Evolutionary conservation across 2,113 vertebrate genomes (phyloP).

Genomic region (Scophthalmus maximus): DNA sequence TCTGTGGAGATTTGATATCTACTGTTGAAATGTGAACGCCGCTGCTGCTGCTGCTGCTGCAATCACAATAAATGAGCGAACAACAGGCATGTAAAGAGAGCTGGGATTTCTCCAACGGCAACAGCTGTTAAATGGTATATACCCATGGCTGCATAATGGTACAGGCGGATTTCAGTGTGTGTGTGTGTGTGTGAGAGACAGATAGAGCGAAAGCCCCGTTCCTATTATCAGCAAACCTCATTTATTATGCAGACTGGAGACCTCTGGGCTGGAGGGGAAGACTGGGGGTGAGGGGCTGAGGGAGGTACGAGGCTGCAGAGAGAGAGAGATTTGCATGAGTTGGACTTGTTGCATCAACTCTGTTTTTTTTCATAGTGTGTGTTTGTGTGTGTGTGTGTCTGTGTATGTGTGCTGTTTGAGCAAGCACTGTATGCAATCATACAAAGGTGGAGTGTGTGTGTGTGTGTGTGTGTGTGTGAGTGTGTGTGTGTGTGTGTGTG

Average conservation of each 20-base stretch:
- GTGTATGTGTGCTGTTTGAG: too few relatives aligned
- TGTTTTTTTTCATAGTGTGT: too few relatives aligned
- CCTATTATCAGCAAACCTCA: slow-evolving; percentile 74
- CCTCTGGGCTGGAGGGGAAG: slow-evolving; percentile 55
- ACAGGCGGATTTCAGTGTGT: slow-evolving; percentile 43
- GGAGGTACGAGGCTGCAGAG: slow-evolving; percentile 6
- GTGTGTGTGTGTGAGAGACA: slow-evolving; percentile 6
- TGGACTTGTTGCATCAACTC: slow-evolving; percentile 48
- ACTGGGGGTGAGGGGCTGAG: slow-evolving; percentile 25
- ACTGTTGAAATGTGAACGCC: slow-evolving; percentile 52
- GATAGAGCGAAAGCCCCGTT: slow-evolving; percentile 33
- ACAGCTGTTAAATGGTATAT: slow-evolving; percentile 73
- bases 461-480: neutral
- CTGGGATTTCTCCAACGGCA: slow-evolving; percentile 68
- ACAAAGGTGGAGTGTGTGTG: neutral
- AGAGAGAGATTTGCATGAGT: slow-evolving; percentile 10
- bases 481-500: too few relatives aligned
- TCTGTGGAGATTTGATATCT: slow-evolving; percentile 42
- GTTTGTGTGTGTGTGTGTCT: slow-evolving; percentile 8
- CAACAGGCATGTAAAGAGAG: slow-evolving; percentile 68
- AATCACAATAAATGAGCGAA: slow-evolving; percentile 66
- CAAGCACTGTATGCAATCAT: too few relatives aligned
- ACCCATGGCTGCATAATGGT: slow-evolving; percentile 58
- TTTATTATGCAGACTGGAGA: slow-evolving; percentile 82
- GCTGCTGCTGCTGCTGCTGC: slow-evolving; percentile 19